A percentile compares a stretch with the other conserved stretches of the same genome.
Evolutionary conservation across 2,888 invertebrate species (phyloP).

Genomic region (Xestoiulus laeticollis): DNA sequence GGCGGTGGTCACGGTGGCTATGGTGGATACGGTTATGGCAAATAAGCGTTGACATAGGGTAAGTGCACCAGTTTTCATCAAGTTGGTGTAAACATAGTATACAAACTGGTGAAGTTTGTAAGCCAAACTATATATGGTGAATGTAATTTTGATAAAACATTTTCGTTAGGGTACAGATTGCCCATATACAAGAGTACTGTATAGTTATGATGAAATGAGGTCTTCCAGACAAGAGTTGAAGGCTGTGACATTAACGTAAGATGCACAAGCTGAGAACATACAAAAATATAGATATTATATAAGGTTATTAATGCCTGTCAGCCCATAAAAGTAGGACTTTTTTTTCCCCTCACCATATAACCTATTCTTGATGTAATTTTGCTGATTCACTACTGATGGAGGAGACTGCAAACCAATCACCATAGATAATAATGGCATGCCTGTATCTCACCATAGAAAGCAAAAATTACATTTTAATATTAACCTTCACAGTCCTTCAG

Average conservation of each 20-base stretch:
- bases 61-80: neutral
- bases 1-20: slow-evolving; percentile 53
- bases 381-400: neutral
- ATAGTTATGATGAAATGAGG: neutral
- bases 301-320: neutral
- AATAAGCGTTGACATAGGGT: neutral
- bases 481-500: neutral
- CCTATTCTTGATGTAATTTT: neutral
- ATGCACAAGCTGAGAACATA: neutral
- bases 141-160: neutral
- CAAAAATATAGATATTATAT: neutral
- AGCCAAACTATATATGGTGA: neutral
- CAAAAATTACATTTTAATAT: neutral
- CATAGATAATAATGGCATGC: neutral
- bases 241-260: neutral
- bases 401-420: neutral
- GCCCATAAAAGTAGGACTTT: too few relatives aligned
- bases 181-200: neutral
- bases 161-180: too few relatives aligned
- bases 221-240: neutral
- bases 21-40: slow-evolving; percentile 53
- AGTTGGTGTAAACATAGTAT: too few relatives aligned
- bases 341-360: neutral
- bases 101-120: too few relatives aligned
- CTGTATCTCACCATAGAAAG: neutral